Percentiles rank a stretch among this genome's conserved stretches.
phyloP scores from a whole-genome alignment of 1,140 invertebrate species.

The Pachyrhynchus sulphureomaculatus region DNA sequence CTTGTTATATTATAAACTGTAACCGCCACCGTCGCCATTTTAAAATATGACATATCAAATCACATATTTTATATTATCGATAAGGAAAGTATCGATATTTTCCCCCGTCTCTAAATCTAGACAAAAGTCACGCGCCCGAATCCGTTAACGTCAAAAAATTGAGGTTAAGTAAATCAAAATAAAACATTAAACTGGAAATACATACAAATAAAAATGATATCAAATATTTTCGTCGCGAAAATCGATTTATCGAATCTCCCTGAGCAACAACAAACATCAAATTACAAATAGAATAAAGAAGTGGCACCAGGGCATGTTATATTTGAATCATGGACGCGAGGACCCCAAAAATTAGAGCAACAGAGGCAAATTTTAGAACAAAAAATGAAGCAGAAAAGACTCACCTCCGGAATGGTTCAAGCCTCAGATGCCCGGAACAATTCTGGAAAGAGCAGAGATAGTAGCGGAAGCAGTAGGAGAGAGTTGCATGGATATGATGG shows the following conservation, averaged over 20 bases:
- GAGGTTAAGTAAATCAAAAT: constrained; percentile 26
- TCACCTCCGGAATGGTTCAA: constrained; percentile 80
- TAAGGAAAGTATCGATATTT: too few relatives aligned
- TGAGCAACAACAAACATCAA: constrained; percentile 35
- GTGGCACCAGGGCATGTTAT: constrained; percentile 26
- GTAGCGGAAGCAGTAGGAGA: constrained; percentile 62
- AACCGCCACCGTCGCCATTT: too few relatives aligned
- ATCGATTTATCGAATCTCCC: constrained; percentile 38
- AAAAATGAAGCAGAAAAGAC: constrained; percentile 82
- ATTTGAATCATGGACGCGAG: constrained; percentile 59
- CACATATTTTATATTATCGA: too few relatives aligned
- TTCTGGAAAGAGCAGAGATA: constrained; percentile 61
- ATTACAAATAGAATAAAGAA: constrained; percentile 31
- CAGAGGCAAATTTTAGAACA: constrained; percentile 85
- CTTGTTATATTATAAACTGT: too few relatives aligned
- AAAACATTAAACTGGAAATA: constrained; percentile 14
- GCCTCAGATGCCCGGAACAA: constrained; percentile 75
- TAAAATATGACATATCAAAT: too few relatives aligned
- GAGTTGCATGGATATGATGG: constrained; percentile 80
- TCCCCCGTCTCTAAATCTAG: too few relatives aligned
- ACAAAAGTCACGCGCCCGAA: constrained; percentile 1
- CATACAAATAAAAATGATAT: constrained; percentile 30
- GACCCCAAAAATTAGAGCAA: constrained; percentile 75
- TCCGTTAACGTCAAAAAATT: constrained; percentile 7
- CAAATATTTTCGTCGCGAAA: constrained; percentile 19